Base-by-base conservation (phyloP, 2,113 vertebrate species). In the Aldabrachelys gigantea region DNA sequence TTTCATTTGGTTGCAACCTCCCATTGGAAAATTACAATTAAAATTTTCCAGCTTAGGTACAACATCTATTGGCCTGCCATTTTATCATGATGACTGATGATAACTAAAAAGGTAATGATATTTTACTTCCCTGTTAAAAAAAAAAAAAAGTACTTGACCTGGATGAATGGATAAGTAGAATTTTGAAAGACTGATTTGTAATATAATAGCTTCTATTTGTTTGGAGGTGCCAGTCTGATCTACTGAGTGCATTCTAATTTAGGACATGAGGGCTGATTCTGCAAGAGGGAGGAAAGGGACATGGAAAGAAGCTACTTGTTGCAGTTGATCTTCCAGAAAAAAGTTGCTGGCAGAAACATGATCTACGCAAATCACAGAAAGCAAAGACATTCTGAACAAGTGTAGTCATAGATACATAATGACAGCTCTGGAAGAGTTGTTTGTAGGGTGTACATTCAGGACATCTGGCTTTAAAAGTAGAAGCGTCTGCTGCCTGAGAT, bases 1-100 rank as follows among this genome's bases (percentile, higher is more conserved):
- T 92, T 92, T 94, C 4, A 17, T 91, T 90, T 93, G n/a, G 27
- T 81, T 54, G 59, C 47, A 92, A 93, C 80, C 8, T 11, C 50
- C 78, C 91, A 4, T 62, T 38, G 7, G 14, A 94, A 72, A 72
- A 72, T 38, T 72, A 38, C 35, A 38, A 22, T 38, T 8, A 72
- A 72, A 38, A 22, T 72, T 72, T 72, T 72, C n/a, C n/a, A 69
- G 19, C n/a, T 72, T 72, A 72, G n/a, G 65, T 38, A 72, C 19
- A 38, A 22, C n/a, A 72, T 72, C n/a, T 72, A 72, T 38, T 72
- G 65, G 65, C 5, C 13, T 72, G n/a, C 21, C n/a, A 35, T 72
- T 72, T 38, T 72, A 38, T 72, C n/a, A 38, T 72, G 9, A 72
- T 38, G 65, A 72, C 65, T 72, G n/a, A 38, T 22, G 65, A 72